Conservation (phyloP, 2,797 vertebrate genomes). For the Cyclura pinguis region DNA sequence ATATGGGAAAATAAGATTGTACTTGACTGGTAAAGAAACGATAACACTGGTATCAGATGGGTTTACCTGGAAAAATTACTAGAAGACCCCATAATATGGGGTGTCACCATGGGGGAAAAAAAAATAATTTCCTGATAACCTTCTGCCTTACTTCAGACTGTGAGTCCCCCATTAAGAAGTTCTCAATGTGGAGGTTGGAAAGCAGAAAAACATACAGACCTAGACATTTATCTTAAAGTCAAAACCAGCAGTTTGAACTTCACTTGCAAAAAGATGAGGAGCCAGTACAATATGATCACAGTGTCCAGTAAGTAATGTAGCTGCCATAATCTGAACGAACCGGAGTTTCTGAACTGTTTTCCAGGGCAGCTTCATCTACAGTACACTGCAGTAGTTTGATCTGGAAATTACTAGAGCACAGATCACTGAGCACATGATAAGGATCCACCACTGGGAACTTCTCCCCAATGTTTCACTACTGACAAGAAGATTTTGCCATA, state of each 20-base stretch:
- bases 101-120: neutral
- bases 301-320: neutral
- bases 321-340: neutral
- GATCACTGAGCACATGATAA: neutral
- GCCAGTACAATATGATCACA: neutral
- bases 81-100: neutral
- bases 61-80: neutral
- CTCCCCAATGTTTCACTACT: neutral
- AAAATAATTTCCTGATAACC: neutral
- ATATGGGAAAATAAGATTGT: neutral
- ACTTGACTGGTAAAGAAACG: neutral
- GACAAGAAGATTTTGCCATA: too few relatives aligned
- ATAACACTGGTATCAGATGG: neutral
- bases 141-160: neutral
- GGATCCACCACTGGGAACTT: neutral
- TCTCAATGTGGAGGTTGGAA: neutral
- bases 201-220: neutral
- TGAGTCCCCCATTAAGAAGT: neutral
- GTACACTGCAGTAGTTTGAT: neutral
- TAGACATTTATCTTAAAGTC: neutral
- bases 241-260: neutral
- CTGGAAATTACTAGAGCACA: neutral
- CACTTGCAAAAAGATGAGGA: neutral
- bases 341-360: neutral
- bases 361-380: neutral